A percentile compares a stretch with the other conserved stretches of the same genome.
Evolutionary conservation across 2,797 vertebrate species (phyloP).

Genomic region (Sebastiscus albofasciatus): DNA sequence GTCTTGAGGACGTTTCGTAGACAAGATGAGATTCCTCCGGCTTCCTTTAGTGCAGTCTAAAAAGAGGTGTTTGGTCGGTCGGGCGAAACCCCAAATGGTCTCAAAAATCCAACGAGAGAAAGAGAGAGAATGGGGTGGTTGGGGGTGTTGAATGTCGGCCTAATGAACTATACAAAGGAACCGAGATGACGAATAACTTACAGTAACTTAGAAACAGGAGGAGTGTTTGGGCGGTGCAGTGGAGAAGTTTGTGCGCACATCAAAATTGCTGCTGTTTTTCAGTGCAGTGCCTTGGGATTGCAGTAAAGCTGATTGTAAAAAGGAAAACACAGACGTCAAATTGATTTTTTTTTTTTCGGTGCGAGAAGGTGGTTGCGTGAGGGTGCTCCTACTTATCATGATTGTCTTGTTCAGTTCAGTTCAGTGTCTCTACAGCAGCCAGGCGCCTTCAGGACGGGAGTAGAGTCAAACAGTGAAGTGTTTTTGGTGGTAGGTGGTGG

Average conservation of each 20-base stretch:
- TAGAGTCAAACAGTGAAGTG: slow-evolving; percentile 76
- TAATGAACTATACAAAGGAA: slow-evolving; percentile 77
- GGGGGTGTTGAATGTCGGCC: slow-evolving; percentile 39
- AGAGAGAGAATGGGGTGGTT: not conserved
- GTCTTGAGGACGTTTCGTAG: slow-evolving; percentile 78
- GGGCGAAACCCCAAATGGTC: slow-evolving; percentile 75
- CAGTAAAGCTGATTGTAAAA: slow-evolving; percentile 63
- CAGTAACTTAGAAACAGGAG: slow-evolving; percentile 77
- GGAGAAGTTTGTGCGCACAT: slow-evolving; percentile 64
- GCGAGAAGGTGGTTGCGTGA: slow-evolving; percentile 21
- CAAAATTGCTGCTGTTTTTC: slow-evolving; percentile 75
- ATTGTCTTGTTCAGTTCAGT: slow-evolving; percentile 94
- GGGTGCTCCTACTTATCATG: slow-evolving; percentile 75
- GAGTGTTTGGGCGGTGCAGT: slow-evolving; percentile 50
- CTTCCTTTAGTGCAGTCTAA: slow-evolving; percentile 78
- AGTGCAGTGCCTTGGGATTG: slow-evolving; percentile 81
- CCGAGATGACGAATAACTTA: slow-evolving; percentile 84
- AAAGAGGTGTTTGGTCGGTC: slow-evolving; percentile 79
- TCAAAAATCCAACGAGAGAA: slow-evolving; percentile 74
- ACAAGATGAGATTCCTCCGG: slow-evolving; percentile 80
- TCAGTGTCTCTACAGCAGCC: slow-evolving; percentile 88
- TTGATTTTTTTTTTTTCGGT: slow-evolving; percentile 15
- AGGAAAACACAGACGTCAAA: slow-evolving; percentile 51
- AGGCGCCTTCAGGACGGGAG: slow-evolving; percentile 84
- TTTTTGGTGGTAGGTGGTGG: slow-evolving; percentile 21